Evolutionary conservation across 2,113 vertebrate species (phyloP).

Genomic region (Nesoenas mayeri): DNA sequence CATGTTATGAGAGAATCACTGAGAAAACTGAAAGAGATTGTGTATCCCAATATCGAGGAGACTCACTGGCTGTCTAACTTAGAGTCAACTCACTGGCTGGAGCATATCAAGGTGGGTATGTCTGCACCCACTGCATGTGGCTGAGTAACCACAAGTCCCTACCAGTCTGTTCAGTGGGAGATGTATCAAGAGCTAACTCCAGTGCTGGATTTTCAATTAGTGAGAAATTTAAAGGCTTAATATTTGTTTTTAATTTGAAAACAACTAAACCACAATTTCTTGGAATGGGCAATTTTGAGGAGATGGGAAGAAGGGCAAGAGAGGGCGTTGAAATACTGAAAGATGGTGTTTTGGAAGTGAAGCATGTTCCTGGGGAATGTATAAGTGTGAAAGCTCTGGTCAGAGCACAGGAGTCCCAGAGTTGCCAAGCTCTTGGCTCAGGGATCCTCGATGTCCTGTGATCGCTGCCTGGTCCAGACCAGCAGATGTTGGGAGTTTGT

Average conservation of each 20-base stretch:
- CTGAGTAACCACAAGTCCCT: background rate
- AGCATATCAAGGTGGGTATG: conserved; percentile 92
- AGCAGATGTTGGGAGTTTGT: background rate
- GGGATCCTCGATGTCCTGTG: background rate
- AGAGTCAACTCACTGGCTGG: conserved; percentile 97
- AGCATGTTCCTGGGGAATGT: background rate
- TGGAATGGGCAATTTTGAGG: background rate
- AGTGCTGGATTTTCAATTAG: background rate
- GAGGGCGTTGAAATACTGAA: background rate
- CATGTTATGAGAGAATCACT: conserved; percentile 97
- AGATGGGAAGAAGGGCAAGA: background rate
- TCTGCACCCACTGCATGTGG: background rate
- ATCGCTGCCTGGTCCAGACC: background rate
- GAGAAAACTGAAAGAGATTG: conserved; percentile 93
- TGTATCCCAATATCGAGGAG: conserved; percentile 95
- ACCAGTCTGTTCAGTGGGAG: background rate
- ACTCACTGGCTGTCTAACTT: conserved; percentile 96
- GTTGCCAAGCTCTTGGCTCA: background rate
- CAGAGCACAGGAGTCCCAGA: background rate
- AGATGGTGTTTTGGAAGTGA: background rate
- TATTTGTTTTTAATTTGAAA: background rate
- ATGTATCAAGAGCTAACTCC: background rate
- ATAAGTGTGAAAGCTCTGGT: background rate
- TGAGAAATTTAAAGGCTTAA: background rate
- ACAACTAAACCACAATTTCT: background rate